Percentiles rank a stretch among this genome's conserved stretches.
phyloP scores from a whole-genome alignment of 2,797 vertebrate species.

The Cirrhinus mrigala region DNA sequence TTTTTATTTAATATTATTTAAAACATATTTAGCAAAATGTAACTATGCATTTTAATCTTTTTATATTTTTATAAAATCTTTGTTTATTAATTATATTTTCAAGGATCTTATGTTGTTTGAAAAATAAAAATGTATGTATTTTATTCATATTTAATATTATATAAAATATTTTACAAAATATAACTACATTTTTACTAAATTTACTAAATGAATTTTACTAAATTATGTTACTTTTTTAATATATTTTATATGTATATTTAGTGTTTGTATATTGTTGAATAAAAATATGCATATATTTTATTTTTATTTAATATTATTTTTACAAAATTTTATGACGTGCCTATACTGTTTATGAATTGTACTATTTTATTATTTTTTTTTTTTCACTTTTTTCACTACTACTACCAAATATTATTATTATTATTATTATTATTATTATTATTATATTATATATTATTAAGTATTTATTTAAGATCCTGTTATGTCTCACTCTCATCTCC shows the following conservation, averaged over 20 bases:
- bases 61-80: too few relatives aligned
- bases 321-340: neutral
- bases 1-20: too few relatives aligned
- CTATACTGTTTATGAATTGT: neutral
- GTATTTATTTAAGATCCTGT: neutral
- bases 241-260: neutral
- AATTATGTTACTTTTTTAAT: neutral
- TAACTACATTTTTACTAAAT: too few relatives aligned
- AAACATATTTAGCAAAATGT: too few relatives aligned
- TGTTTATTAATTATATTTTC: too few relatives aligned
- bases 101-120: too few relatives aligned
- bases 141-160: neutral
- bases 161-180: too few relatives aligned
- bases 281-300: neutral
- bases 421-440: neutral
- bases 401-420: too few relatives aligned
- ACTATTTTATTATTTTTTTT: too few relatives aligned
- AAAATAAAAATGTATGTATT: too few relatives aligned
- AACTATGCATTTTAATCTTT: too few relatives aligned
- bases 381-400: neutral
- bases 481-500: constrained; percentile 18
- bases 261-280: too few relatives aligned
- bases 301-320: neutral
- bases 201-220: neutral
- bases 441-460: neutral